Evolutionary conservation across 2,888 invertebrate species (phyloP).

Genomic region (Cremastobaeus sp.): DNA sequence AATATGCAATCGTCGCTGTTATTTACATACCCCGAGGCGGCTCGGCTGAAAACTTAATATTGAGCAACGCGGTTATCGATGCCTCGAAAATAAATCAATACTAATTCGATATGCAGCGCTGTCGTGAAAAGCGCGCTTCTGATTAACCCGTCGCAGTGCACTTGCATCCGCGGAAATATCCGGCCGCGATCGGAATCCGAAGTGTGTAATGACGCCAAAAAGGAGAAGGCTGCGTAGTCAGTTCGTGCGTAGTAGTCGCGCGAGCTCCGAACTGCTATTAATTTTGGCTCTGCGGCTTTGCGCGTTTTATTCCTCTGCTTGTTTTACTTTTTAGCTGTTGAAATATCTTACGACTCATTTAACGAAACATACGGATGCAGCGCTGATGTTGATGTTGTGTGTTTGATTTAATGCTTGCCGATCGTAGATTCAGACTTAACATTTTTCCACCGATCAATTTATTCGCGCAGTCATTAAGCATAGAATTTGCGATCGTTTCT

Average conservation of each 20-base stretch:
- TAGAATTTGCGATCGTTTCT: conserved; percentile 11
- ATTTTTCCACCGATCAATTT: conserved; percentile 38
- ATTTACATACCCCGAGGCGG: too few relatives aligned
- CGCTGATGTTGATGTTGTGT: conserved; percentile 42
- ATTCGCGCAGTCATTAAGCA: conserved; percentile 22
- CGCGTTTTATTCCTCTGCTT: conserved; percentile 59
- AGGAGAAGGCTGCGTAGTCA: conserved; percentile 49
- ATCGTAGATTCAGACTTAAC: conserved; percentile 13
- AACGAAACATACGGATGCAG: conserved; percentile 48
- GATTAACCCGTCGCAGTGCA: too few relatives aligned
- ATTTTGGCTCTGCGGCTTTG: conserved; percentile 67
- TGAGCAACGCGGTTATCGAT: too few relatives aligned
- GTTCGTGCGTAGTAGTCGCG: conserved; percentile 59
- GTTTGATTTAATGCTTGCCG: conserved; percentile 48
- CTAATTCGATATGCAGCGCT: too few relatives aligned
- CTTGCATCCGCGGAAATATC: background rate
- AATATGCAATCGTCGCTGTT: too few relatives aligned
- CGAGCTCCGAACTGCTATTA: conserved; percentile 63
- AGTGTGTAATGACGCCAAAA: conserved; percentile 41
- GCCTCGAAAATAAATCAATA: too few relatives aligned
- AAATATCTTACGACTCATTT: conserved; percentile 59
- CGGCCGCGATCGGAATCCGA: conserved; percentile 32
- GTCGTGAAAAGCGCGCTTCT: too few relatives aligned
- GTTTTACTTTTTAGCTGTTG: conserved; percentile 47
- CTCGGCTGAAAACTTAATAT: too few relatives aligned